Base-by-base conservation (phyloP, 2,797 vertebrate species). In the Poecilia wingei region DNA sequence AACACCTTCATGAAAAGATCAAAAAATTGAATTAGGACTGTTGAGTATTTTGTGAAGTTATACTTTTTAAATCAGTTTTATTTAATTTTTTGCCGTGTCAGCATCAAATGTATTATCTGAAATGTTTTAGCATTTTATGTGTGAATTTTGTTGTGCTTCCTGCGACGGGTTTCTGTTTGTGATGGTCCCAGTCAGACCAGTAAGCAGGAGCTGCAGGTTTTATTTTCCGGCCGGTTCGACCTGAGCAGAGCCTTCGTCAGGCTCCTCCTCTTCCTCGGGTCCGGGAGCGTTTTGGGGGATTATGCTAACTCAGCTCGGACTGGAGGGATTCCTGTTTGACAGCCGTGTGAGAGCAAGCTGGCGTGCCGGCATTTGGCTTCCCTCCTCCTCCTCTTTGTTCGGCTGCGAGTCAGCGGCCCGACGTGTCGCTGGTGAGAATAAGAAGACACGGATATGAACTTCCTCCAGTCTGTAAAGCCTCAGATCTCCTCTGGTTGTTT, bases 261-360 rank as follows among this genome's bases (percentile, higher is more conserved):
- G 33, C 10, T 66, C 36, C 36, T 39, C 36, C 25, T 74, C 33
- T 25, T 55, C 51, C 45, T 36, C 22, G 2, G n/a, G 57, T 80
- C 33, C 76, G 39, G 61, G 66, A 43, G 74, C 77, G 78, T 57
- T 72, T 77, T 1, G 10, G 41, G 72, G 96, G 96, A 96, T 97
- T 97, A 96, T 95, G 94, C 93, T 49, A 94, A 90, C 96, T 91
- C 92, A 93, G 96, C 96, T 95, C 96, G 93, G 95, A 95, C 96
- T 96, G 96, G 96, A 97, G 96, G 96, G 88, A 81, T 92, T 78
- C 91, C 93, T 94, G 94, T 95, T 93, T 96, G 97, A 96, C 95
- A 95, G 96, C 96, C 94, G 91, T 90, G 91, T 91, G 90, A 94
- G 90, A 92, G 87, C 89, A 91, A 93, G 93, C 89, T 86, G 92